phyloP scores from a whole-genome alignment of 2,797 vertebrate species.

The Chiroxiphia lanceolata region DNA sequence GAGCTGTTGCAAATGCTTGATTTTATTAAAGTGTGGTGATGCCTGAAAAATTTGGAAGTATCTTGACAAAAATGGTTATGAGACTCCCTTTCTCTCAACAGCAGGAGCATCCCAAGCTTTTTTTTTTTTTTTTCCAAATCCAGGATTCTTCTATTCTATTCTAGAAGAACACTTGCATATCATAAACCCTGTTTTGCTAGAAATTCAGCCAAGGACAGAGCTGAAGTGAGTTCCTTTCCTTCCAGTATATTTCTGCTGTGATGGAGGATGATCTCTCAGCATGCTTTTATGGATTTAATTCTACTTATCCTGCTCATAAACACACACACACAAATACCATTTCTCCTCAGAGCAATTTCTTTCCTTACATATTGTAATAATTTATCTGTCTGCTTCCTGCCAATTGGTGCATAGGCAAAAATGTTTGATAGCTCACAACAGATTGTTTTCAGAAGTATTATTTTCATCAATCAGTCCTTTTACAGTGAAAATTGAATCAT shows the following conservation, averaged over 20 bases:
- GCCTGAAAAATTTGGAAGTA: background rate
- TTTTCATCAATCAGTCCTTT: slow-evolving; percentile 66
- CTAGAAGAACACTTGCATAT: background rate
- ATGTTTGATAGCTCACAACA: slow-evolving; percentile 73
- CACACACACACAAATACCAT: slow-evolving; percentile 12
- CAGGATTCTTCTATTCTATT: background rate
- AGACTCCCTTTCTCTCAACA: background rate
- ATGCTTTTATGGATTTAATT: slow-evolving; percentile 66
- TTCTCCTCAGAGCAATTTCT: slow-evolving; percentile 72
- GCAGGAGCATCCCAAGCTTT: background rate
- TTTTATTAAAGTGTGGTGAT: slow-evolving; percentile 19
- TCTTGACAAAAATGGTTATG: background rate
- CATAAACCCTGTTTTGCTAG: background rate
- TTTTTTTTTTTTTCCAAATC: background rate
- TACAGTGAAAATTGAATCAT: slow-evolving; percentile 49
- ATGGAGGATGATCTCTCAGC: slow-evolving; percentile 56
- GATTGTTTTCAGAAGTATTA: slow-evolving; percentile 74
- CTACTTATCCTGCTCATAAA: slow-evolving; percentile 58
- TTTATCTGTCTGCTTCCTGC: slow-evolving; percentile 72
- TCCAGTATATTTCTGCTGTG: slow-evolving; percentile 38
- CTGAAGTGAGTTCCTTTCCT: slow-evolving; percentile 9
- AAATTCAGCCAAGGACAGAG: background rate
- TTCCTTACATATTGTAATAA: slow-evolving; percentile 78
- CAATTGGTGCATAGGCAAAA: slow-evolving; percentile 75
- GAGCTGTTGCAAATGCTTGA: background rate